Base-by-base conservation (phyloP, 2,888 invertebrate genomes). In the Xestia c-nigrum region DNA sequence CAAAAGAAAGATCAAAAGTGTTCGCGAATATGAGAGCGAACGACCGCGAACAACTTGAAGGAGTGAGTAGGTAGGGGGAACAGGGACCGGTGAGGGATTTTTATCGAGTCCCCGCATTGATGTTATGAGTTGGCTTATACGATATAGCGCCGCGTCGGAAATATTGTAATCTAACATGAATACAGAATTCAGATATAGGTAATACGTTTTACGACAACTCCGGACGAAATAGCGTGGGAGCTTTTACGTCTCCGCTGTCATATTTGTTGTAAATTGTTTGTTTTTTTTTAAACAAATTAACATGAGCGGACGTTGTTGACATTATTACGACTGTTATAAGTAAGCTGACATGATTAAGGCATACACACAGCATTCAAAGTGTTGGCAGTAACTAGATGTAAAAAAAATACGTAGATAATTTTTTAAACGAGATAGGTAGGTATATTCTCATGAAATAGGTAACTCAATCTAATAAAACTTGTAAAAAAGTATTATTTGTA, bases 1-100 rank as follows among this genome's bases (percentile, higher is more conserved):
- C 93, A 93, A 94, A 94, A 92, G 94, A 91, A 93, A 94, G 94
- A 95, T 95, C 94, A 94, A 94, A 94, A 93, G 93, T 92, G 91
- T 90, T 93, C 89, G 89, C 89, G 87, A 91, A 89, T 88, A 86
- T 84, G 85, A 81, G 79, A 85, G 81, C 81, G 89, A 88, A 90
- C 85, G 86, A 87, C 89, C 89, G 89, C 89, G 90, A 90, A 87
- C 86, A 86, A 80, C 84, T 87, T 75, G 83, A 85, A 85, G 80
- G 88, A 87, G 89, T 82, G 90, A 85, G 89, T 78, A 84, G 86
- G 89, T 78, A 84, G 86, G 89, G 92, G 88, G 88, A 85, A 86
- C 84, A 76, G 87, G 90, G 90, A 87, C 87, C 90, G 88, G 90
- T 88, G 90, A 90, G 90, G 92, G 92, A 91, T 91, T 92, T 92